Percentiles rank a stretch among this genome's conserved stretches.
Conservation (phyloP, 2,113 vertebrate genomes). For the Thunnus maccoyii region DNA sequence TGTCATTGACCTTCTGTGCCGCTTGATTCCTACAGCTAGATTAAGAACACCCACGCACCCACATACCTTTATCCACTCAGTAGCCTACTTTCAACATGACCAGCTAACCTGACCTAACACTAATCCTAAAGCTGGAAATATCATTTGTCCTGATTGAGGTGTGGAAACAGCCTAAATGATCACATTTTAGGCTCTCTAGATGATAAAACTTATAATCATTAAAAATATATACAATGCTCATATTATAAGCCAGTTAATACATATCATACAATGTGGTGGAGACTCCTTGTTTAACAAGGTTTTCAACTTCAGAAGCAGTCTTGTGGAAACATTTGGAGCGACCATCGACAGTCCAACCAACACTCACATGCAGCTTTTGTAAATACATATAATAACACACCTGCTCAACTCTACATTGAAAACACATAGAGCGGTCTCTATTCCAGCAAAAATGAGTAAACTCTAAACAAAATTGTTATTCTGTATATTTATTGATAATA, state of each 20-base stretch:
- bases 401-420: background rate
- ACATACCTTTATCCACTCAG: background rate
- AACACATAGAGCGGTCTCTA: background rate
- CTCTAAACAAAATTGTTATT: conserved; percentile 61
- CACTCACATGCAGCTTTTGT: background rate
- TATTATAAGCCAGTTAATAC: background rate
- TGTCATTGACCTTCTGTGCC: too few relatives aligned
- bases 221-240: background rate
- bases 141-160: background rate
- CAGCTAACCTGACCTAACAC: background rate
- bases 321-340: background rate
- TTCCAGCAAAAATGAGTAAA: conserved; percentile 28
- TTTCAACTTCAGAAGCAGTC: background rate
- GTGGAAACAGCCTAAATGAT: background rate
- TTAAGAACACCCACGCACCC: background rate
- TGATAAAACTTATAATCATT: background rate
- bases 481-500: conserved; percentile 94
- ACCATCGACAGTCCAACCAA: background rate
- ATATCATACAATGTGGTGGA: background rate
- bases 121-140: conserved; percentile 10
- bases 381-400: background rate
- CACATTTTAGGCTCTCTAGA: background rate
- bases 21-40: background rate
- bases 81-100: background rate
- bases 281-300: background rate